Conservation (phyloP, 2,797 vertebrate species). For the Diplodus sargus region DNA sequence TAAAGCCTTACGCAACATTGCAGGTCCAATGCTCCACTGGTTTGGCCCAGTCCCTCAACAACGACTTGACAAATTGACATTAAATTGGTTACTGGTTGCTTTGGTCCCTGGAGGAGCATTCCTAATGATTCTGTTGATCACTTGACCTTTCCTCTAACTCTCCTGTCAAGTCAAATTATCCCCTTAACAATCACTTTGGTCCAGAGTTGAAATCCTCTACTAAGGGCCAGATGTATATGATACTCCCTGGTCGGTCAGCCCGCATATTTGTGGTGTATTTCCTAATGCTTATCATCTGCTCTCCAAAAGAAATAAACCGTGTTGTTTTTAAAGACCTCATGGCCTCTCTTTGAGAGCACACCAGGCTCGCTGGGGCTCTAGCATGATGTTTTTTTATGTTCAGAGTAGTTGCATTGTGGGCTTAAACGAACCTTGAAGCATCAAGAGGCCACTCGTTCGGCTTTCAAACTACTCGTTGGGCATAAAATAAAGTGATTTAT, state of each 20-base stretch:
- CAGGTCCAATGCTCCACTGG: no score
- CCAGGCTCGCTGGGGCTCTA: not conserved
- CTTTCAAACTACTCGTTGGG: not conserved
- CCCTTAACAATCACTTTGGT: not conserved
- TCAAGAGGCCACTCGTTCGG: not conserved
- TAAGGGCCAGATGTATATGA: not conserved
- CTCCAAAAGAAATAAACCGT: not conserved
- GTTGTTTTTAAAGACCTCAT: not conserved
- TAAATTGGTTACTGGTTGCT: slow-evolving; percentile 25
- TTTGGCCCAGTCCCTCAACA: not conserved
- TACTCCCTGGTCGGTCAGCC: not conserved
- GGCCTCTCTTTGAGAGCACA: not conserved
- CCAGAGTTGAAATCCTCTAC: not conserved
- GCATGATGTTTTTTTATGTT: not conserved
- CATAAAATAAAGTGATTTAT: slow-evolving; percentile 5
- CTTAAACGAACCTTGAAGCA: slow-evolving; percentile 22
- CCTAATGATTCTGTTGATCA: slow-evolving; percentile 5
- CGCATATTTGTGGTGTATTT: not conserved
- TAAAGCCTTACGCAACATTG: not conserved
- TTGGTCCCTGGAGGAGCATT: not conserved
- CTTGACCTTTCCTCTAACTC: slow-evolving; percentile 1
- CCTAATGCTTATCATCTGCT: not conserved
- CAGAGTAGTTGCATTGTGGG: not conserved
- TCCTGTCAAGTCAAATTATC: not conserved
- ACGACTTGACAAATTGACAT: not conserved